phyloP scores from a whole-genome alignment of 1,140 invertebrate genomes.

The Drosophila takahashii region DNA sequence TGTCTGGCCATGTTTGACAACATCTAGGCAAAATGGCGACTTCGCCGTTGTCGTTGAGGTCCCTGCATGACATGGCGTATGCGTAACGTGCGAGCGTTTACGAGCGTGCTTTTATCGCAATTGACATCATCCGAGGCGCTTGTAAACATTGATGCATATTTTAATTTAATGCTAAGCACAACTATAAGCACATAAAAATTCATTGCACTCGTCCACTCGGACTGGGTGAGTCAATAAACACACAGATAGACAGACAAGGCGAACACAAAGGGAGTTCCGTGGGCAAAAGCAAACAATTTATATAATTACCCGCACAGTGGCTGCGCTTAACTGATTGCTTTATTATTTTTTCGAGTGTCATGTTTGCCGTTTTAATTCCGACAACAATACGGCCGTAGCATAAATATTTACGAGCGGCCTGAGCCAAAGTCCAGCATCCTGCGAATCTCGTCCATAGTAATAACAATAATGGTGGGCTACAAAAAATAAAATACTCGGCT shows the following conservation, averaged over 20 bases:
- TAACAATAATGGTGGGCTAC: constrained; percentile 20
- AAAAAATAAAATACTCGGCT: constrained; percentile 36
- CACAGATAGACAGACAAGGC: not conserved
- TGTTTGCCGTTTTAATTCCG: constrained; percentile 49
- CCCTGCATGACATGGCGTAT: constrained; percentile 56
- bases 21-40: constrained; percentile 53
- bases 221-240: constrained; percentile 19
- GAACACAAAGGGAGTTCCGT: constrained; percentile 2
- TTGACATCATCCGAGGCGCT: constrained; percentile 53
- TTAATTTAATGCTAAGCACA: constrained; percentile 55
- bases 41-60: constrained; percentile 26
- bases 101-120: constrained; percentile 63
- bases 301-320: constrained; percentile 53
- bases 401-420: constrained; percentile 37
- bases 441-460: constrained; percentile 22
- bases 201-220: constrained; percentile 34
- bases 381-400: constrained; percentile 36
- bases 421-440: constrained; percentile 8
- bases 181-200: constrained; percentile 49
- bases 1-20: constrained; percentile 49
- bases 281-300: constrained; percentile 52
- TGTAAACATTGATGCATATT: constrained; percentile 50
- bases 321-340: constrained; percentile 69
- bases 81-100: constrained; percentile 59
- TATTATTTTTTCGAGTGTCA: constrained; percentile 64